Base-by-base conservation (phyloP, 2,888 invertebrate species). In the Agrochola lychnidis region DNA sequence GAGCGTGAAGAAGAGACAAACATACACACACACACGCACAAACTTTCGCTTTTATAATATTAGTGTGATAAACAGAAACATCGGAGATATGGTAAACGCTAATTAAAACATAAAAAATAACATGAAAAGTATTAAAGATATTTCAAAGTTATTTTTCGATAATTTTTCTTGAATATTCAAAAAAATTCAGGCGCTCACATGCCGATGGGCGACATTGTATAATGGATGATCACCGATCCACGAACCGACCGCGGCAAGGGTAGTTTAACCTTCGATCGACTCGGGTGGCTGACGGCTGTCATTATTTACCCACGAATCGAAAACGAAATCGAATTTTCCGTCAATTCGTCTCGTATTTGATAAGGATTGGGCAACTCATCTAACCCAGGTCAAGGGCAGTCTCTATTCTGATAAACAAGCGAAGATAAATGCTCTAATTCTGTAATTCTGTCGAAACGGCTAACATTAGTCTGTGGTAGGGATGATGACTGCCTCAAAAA, bases 331-430 rank as follows among this genome's bases (percentile, higher is more conserved):
- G 19, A 61, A 10, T 45, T 16, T 30, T 19, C 56, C 19, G 66
- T 57, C 78, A 57, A 78, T 48, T 48, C 40, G 67, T 67, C 14
- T 57, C 25, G 67, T 66, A 0, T 25, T 40, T 22, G 78, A 76
- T 78, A 76, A 78, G 6, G 14, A 76, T 76, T 76, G 16, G 48
- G 56, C 66, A 76, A 76, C 16, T 16, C 36, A 0, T 48, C 25
- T 63, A 42, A 16, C 63, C 1, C 22, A 6, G 76, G 66, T 76
- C 76, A 76, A 78, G 57, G 78, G 6, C 25, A 22, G 10, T 1
- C 14, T 2, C 16, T 36, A 10, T 12, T 70, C 2, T n/a, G 78
- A 76, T 67, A 76, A 66, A n/a, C n/a, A 22, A 57, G 2, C 0
- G 0, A n/a, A 40, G 36, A 77, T 57, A 76, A 66, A 77, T 36